A percentile compares a stretch with the other conserved stretches of the same genome.
Conservation (phyloP, 2,113 vertebrate species). For the Crotalus tigris region DNA sequence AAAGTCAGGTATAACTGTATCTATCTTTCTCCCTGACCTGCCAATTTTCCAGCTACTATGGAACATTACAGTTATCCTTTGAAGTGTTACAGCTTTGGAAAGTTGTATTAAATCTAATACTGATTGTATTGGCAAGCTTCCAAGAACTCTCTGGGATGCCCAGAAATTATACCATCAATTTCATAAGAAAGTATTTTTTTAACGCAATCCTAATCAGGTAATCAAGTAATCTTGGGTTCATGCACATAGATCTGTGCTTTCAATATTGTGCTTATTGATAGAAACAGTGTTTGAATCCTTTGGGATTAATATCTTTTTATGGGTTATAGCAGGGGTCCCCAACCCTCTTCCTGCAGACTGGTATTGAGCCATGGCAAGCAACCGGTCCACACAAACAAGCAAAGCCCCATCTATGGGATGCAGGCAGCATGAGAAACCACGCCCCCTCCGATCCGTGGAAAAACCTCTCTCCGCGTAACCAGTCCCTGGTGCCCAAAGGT, state of each 20-base stretch:
- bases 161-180: not conserved
- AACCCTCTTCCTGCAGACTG: no score
- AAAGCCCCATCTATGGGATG: no score
- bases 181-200: not conserved
- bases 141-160: not conserved
- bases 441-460: no score
- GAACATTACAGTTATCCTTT: not conserved
- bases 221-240: not conserved
- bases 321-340: no score
- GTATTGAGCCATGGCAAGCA: no score
- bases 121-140: not conserved
- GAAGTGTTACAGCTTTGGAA: not conserved
- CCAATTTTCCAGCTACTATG: not conserved
- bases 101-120: not conserved
- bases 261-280: not conserved
- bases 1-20: not conserved
- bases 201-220: not conserved
- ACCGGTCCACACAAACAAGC: no score
- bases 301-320: not conserved
- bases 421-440: no score
- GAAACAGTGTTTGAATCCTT: not conserved
- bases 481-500: no score
- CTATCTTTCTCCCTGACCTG: not conserved
- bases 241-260: not conserved
- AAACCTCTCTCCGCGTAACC: no score